These are phyloP conservation scores for Schizothorax lantsangensis DNA, from an alignment of 2,797 vertebrate genomes.

Conservation along the genomic window DNA sequence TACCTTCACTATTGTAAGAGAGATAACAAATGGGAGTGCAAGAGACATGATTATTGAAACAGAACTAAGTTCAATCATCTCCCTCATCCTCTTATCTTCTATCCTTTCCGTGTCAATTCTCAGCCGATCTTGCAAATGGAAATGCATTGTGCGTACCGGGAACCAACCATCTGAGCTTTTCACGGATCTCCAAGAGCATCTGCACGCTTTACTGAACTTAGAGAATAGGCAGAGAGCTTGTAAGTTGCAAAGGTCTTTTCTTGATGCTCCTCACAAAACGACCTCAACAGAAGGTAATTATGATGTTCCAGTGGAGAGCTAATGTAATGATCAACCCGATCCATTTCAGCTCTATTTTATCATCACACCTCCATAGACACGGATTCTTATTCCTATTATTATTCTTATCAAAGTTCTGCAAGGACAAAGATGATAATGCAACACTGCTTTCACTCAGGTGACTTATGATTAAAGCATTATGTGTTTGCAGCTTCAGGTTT, in stretches of 20 bases:
- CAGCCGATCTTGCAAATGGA: slow-evolving; percentile 1
- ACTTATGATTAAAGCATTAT: slow-evolving; percentile 53
- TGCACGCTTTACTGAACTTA: slow-evolving; percentile 14
- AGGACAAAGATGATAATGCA: slow-evolving; percentile 47
- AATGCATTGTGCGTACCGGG: not conserved
- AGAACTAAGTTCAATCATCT: slow-evolving; percentile 36
- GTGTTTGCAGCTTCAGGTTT: slow-evolving; percentile 47
- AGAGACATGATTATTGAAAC: not conserved
- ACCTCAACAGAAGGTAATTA: slow-evolving; percentile 36
- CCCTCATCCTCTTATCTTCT: slow-evolving; percentile 20
- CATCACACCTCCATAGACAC: slow-evolving; percentile 22
- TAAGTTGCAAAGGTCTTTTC: slow-evolving; percentile 17
- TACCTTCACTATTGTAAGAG: not conserved
- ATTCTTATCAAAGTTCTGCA: slow-evolving; percentile 47
- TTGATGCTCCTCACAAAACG: not conserved
- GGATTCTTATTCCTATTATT: slow-evolving; percentile 46
- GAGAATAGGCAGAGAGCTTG: slow-evolving; percentile 2
- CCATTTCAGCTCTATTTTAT: slow-evolving; percentile 19
- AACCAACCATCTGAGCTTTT: slow-evolving; percentile 23
- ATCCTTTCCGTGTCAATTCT: slow-evolving; percentile 19
- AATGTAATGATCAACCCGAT: slow-evolving; percentile 44
- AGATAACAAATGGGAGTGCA: not conserved
- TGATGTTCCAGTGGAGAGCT: slow-evolving; percentile 8
- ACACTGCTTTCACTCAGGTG: slow-evolving; percentile 17
- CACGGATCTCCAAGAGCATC: slow-evolving; percentile 10